Conservation (phyloP, 2,113 vertebrate genomes). For the Sebastes fasciatus region DNA sequence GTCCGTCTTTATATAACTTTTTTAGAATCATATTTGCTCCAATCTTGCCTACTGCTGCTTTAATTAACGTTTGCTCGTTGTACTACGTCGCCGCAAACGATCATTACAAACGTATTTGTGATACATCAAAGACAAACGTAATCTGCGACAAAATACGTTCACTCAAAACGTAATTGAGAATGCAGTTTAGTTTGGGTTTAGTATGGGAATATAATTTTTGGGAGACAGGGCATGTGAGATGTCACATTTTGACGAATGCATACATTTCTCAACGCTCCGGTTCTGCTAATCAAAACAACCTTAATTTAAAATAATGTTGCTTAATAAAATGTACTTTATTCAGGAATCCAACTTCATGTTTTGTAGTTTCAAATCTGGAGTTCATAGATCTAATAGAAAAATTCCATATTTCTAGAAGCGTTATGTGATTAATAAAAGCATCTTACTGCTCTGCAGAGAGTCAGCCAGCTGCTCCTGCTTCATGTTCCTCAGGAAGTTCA, state of each 20-base stretch:
- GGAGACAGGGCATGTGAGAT: no score
- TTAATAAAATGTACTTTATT: background rate
- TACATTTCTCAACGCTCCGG: background rate
- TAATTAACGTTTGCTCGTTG: no score
- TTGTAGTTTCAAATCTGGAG: background rate
- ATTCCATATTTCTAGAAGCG: background rate
- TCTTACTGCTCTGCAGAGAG: slow-evolving; percentile 49
- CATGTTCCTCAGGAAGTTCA: slow-evolving; percentile 41
- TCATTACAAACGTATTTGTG: no score
- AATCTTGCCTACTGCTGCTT: no score
- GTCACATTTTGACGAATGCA: background rate
- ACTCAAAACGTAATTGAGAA: no score
- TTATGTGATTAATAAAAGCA: background rate
- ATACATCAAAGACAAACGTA: no score
- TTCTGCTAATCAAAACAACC: background rate
- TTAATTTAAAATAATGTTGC: background rate
- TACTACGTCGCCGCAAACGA: no score
- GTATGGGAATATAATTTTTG: no score
- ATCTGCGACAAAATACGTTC: no score
- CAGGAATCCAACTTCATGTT: background rate
- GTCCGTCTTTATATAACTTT: no score
- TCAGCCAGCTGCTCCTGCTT: slow-evolving; percentile 44
- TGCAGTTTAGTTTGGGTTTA: no score
- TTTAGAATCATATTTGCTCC: no score
- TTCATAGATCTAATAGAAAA: background rate